Evolutionary conservation across 1,140 invertebrate species (phyloP), one percentile per base, ranked within the genome.

Genomic region (Olivierus martensii): DNA sequence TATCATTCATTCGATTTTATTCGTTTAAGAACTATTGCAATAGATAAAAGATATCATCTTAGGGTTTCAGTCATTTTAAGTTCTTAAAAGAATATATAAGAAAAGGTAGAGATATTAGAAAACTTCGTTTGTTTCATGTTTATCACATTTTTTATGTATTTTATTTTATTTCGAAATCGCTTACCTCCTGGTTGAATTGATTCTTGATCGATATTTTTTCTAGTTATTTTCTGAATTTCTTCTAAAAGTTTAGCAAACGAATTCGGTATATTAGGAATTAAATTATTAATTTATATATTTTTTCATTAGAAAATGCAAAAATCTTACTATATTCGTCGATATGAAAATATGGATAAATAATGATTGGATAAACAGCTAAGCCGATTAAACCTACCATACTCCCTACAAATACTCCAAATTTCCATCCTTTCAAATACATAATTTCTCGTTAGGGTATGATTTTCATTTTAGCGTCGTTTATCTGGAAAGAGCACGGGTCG

Each of bases 161-260:
- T n/a, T n/a, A n/a, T n/a, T n/a, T n/a, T n/a, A n/a, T n/a, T n/a
- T n/a, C n/a, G n/a, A n/a, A n/a, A n/a, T n/a, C n/a, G n/a, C n/a
- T n/a, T 71, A 79, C 78, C 79, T 61, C 79, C 81, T 54, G 79
- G 80, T 67, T 82, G 80, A 57, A 81, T 74, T 44, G 78, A 72
- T 67, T 79, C 77, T 66, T 79, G 77, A 21, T 68, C 72, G 48
- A 80, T 74, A 60, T 73, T 72, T 61, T 67, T 69, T 56, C 79
- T 71, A 34, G 57, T 66, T 28, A 59, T 44, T 51, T 59, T 60
- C 65, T 81, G 78, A 46, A 77, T 73, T 62, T 75, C 65, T 67
- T 77, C 79, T 80, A 64, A 12, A 73, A 76, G n/a, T n/a, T 21
- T 17, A 51, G 9, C 4, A 38, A 6, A 9, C 11, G 35, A 56